These are phyloP conservation scores for Propithecus deckenii DNA, from an alignment of 2,797 vertebrate species.

Conservation along the genomic window DNA sequence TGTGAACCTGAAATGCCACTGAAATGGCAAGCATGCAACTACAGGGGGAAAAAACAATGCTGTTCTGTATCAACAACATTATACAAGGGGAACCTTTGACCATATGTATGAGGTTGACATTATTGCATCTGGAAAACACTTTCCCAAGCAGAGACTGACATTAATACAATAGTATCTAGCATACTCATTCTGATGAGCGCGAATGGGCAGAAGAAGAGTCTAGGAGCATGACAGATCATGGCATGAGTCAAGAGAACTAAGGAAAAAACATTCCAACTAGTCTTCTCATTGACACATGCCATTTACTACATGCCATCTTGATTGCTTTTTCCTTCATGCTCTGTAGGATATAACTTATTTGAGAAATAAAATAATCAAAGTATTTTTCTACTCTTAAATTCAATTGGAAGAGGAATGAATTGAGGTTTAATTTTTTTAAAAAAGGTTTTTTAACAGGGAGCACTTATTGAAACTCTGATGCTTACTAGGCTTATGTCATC, in stretches of 20 bases:
- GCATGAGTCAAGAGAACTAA: background rate
- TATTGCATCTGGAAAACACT: conserved; percentile 27
- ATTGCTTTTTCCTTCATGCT: background rate
- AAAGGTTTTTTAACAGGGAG: background rate
- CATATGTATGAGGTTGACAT: conserved; percentile 20
- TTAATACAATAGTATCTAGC: background rate
- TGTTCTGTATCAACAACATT: conserved; percentile 22
- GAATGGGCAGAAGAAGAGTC: background rate
- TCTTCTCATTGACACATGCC: background rate
- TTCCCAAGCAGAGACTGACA: background rate
- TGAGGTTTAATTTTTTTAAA: background rate
- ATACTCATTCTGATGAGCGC: background rate
- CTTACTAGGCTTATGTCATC: background rate
- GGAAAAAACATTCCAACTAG: background rate
- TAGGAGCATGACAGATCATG: background rate
- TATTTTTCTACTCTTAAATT: background rate
- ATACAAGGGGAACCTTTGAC: conserved; percentile 34
- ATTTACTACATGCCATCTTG: background rate
- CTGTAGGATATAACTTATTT: background rate
- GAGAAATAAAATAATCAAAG: background rate
- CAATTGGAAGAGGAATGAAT: background rate
- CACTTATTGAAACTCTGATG: background rate
- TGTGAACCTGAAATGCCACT: conserved; percentile 52
- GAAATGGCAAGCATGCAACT: conserved; percentile 39
- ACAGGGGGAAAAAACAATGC: background rate